Base-by-base conservation (phyloP, 2,113 vertebrate genomes). In the Lates calcarifer region DNA sequence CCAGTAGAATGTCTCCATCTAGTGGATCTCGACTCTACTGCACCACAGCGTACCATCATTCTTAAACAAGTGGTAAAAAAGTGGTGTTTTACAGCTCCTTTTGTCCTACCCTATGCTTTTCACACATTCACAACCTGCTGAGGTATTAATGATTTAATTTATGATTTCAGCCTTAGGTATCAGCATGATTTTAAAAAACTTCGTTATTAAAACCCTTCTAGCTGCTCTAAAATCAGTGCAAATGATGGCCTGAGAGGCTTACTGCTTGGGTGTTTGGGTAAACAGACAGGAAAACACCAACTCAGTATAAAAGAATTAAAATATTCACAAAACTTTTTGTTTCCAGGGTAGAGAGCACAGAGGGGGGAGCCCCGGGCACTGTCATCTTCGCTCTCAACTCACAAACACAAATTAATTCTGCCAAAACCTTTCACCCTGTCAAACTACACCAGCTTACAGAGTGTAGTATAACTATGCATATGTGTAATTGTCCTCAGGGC, bases 1-100 rank as follows among this genome's bases (percentile, higher is more conserved):
- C 18, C 18, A 37, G 20, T 71, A 22, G 3, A 57, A 62, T 78
- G 73, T 79, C 80, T 85, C 85, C 83, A 77, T 83, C 89, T 90
- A 73, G 74, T 84, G 89, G 77, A 65, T 10, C 3, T 0, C 1
- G 6, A 18, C 9, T 41, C 0, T n/a, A 53, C 28, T 43, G 31
- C 74, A 73, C 0, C 12, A 1, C 5, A 3, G 1, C 5, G 14
- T 1, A 18, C 45, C 4, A 7, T 53, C 9, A 37, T 4, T 26
- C 37, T n/a, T 1, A 37, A 14, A 13, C 3, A 8, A 5, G 12
- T 43, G 20, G 10, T 49, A 5, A 18, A 35, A 37, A 24, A 41
- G 20, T 14, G 2, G 20, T 61, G 47, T 56, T 41, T 24, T 7
- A 31, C 7, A 14, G 29, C 31, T 39, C 20, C 41, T 22, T 17